Base-by-base conservation (phyloP, 1,140 invertebrate genomes). In the Watersipora subatra region DNA sequence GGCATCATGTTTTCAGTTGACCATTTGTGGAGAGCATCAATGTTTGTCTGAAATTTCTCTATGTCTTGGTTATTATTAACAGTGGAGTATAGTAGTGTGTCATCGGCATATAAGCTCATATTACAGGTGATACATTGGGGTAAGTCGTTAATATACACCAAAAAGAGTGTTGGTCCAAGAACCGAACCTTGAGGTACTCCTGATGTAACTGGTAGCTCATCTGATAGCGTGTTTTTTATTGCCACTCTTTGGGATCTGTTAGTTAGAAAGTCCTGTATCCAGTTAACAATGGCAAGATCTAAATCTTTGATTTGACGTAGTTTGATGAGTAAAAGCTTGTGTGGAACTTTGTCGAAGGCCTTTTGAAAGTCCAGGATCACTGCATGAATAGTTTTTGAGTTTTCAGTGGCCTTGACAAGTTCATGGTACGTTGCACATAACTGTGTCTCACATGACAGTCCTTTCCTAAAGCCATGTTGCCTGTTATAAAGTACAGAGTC, bases 181-280 rank as follows among this genome's bases (percentile, higher is more conserved):
- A 72, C 63, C 2, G 64, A 69, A 19, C 71, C 71, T 57, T 71
- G 66, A 20, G 68, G 65, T 2, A 71, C 68, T 2, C 68, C 66
- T 56, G 59, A 65, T 30, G 66, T 66, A 17, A 69, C 65, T 17
- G 55, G 28, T 29, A 20, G 30, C 67, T 64, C 65, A 24, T 56
- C 46, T 59, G 66, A 70, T 19, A n/a, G 29, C 20, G 25, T 58
- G 19, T 46, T 56, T 17, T 69, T 69, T 7, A 70, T 24, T 15
- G 28, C 22, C 0, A 71, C 69, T 64, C 59, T 3, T 34, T 71
- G 68, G 29, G 28, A 2, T 30, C 66, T 65, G 26, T 62, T 64
- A 20, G 0, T 64, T n/a, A 72, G 20, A 34, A 66, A 69, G 12
- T 20, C 57, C 65, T 57, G 12, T 64, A 69, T 66, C 69, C 69